These are phyloP conservation scores for Diarsia mendica DNA, from an alignment of 2,888 invertebrate genomes.

Conservation along the genomic window DNA sequence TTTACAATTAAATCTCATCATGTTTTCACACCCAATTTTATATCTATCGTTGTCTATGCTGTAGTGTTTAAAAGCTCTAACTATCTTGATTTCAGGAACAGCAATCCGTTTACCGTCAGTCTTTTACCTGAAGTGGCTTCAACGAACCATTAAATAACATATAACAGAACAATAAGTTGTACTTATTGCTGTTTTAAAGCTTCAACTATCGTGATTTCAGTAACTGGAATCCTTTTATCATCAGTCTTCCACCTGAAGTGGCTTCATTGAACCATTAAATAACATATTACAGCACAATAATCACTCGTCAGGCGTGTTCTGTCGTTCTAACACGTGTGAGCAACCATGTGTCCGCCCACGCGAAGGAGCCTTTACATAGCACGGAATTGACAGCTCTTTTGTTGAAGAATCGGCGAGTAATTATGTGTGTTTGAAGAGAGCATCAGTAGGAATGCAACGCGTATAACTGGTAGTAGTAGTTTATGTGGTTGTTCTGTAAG, in stretches of 20 bases:
- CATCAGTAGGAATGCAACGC: slow-evolving; percentile 2
- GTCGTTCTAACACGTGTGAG: slow-evolving; percentile 57
- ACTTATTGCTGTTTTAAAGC: too few species aligned
- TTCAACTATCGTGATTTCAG: background rate
- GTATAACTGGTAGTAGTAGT: background rate
- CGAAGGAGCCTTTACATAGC: slow-evolving; percentile 34
- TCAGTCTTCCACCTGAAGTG: background rate
- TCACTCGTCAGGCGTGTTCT: slow-evolving; percentile 31
- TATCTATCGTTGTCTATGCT: background rate
- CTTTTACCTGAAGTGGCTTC: background rate
- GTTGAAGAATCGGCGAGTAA: slow-evolving; percentile 4
- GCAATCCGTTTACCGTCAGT: background rate
- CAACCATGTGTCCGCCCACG: slow-evolving; percentile 59
- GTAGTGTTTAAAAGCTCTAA: background rate
- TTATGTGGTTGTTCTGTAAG: background rate
- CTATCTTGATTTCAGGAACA: background rate
- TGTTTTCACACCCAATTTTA: background rate
- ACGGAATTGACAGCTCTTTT: slow-evolving; percentile 21
- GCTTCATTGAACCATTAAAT: slow-evolving; percentile 25
- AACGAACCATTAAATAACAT: slow-evolving; percentile 28
- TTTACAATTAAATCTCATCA: background rate
- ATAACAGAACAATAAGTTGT: slow-evolving; percentile 38
- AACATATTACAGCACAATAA: slow-evolving; percentile 42
- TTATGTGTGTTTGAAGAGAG: slow-evolving; percentile 6
- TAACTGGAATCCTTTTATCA: background rate